These are phyloP conservation scores for Champsocephalus gunnari DNA, from an alignment of 2,797 vertebrate species.

Conservation along the genomic window DNA sequence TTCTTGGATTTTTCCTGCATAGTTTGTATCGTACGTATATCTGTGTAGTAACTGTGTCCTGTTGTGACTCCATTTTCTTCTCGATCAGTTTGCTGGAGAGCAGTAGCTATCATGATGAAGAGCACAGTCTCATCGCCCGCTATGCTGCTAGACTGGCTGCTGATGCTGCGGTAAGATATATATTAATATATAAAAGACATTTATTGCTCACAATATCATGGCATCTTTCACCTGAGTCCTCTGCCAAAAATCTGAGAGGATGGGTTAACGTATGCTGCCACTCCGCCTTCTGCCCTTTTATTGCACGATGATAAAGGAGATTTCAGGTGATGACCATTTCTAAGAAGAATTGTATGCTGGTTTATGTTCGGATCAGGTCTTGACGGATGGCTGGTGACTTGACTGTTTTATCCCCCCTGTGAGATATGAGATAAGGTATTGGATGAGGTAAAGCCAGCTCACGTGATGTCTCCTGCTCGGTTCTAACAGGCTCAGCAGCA, in stretches of 20 bases:
- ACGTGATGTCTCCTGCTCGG: constrained; percentile 58
- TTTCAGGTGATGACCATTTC: constrained; percentile 51
- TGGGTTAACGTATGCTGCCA: constrained; percentile 19
- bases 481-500: constrained; percentile 89
- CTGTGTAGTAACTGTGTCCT: constrained; percentile 37
- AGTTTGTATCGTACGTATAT: constrained; percentile 9
- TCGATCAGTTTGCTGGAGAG: constrained; percentile 91
- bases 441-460: constrained; percentile 62
- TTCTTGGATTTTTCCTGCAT: constrained; percentile 12
- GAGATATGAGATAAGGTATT: constrained; percentile 55
- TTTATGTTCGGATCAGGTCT: constrained; percentile 44
- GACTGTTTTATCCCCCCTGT: constrained; percentile 46
- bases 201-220: constrained; percentile 47
- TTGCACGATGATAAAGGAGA: constrained; percentile 35
- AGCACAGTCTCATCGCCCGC: constrained; percentile 97
- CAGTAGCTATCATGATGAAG: constrained; percentile 94
- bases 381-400: constrained; percentile 61
- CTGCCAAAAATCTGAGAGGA: constrained; percentile 49
- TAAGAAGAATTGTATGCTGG: constrained; percentile 21
- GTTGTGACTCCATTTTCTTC: constrained; percentile 67
- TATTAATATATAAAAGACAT: constrained; percentile 50
- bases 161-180: constrained; percentile 92
- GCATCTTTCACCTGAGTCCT: constrained; percentile 46
- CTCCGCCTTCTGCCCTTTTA: constrained; percentile 25
- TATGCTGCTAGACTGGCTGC: constrained; percentile 98